These are phyloP conservation scores for Crematogaster levior DNA, from an alignment of 2,888 invertebrate genomes.

Conservation along the genomic window DNA sequence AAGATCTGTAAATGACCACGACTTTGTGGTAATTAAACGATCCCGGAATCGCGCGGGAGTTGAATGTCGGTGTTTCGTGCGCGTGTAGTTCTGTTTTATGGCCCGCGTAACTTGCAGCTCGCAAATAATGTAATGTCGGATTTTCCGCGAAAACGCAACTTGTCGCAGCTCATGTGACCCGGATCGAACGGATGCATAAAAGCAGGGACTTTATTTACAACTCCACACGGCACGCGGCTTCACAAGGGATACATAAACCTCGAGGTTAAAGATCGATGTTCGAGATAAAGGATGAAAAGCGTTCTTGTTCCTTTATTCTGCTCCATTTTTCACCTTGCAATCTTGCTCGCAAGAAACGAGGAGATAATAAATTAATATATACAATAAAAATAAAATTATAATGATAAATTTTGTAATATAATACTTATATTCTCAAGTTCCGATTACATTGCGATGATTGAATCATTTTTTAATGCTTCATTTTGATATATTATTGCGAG, in stretches of 20 bases:
- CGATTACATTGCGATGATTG: background rate
- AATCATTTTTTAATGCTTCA: background rate
- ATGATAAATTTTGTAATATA: slow-evolving; percentile 52
- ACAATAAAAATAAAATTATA: slow-evolving; percentile 38
- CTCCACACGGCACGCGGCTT: slow-evolving; percentile 36
- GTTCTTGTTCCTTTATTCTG: slow-evolving; percentile 48
- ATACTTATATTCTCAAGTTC: slow-evolving; percentile 49
- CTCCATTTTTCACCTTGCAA: slow-evolving; percentile 42
- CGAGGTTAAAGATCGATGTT: slow-evolving; percentile 62
- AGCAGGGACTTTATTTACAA: slow-evolving; percentile 62
- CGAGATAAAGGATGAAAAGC: slow-evolving; percentile 43
- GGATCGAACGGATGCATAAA: slow-evolving; percentile 53
- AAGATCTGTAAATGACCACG: slow-evolving; percentile 13
- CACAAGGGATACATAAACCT: slow-evolving; percentile 68
- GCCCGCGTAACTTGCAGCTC: slow-evolving; percentile 19
- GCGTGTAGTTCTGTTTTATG: slow-evolving; percentile 33
- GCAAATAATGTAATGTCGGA: slow-evolving; percentile 38
- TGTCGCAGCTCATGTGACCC: slow-evolving; percentile 16
- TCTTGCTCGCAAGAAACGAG: slow-evolving; percentile 32
- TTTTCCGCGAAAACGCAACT: slow-evolving; percentile 28
- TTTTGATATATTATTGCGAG: background rate
- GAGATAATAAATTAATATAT: background rate
- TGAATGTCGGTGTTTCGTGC: slow-evolving; percentile 14
- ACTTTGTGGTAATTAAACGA: slow-evolving; percentile 29
- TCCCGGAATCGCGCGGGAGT: background rate